phyloP scores from a whole-genome alignment of 2,888 invertebrate genomes.

The Yponomeuta plumbellus region DNA sequence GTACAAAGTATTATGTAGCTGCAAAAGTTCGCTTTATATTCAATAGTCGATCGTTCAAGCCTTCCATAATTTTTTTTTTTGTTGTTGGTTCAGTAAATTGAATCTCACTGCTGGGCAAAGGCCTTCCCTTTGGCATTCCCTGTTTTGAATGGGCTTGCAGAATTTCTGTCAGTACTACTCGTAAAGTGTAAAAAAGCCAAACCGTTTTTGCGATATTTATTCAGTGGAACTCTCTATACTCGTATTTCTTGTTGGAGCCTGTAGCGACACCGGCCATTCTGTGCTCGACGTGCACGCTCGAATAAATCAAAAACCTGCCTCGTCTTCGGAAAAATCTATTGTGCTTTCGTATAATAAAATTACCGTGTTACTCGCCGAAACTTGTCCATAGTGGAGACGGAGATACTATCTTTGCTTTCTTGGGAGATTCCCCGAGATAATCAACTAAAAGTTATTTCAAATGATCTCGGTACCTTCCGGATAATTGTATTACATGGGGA shows the following conservation, averaged over 20 bases:
- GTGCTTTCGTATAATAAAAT: slow-evolving; percentile 12
- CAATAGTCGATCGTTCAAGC: too few species aligned
- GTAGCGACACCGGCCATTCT: not conserved
- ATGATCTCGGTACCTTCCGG: not conserved
- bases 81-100: too few species aligned
- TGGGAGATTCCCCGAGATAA: slow-evolving; percentile 14
- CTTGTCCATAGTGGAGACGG: not conserved
- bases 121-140: too few species aligned
- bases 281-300: slow-evolving; percentile 12
- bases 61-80: too few species aligned
- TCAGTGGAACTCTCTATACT: not conserved
- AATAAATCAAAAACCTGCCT: slow-evolving; percentile 15
- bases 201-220: not conserved
- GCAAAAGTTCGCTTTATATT: too few species aligned
- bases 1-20: too few species aligned
- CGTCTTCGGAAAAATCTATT: slow-evolving; percentile 10
- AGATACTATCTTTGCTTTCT: not conserved
- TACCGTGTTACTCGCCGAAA: not conserved
- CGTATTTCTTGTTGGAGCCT: not conserved
- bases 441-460: not conserved
- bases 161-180: too few species aligned
- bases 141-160: too few species aligned
- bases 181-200: not conserved
- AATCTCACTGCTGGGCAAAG: too few species aligned
- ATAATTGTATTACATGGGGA: slow-evolving; percentile 4